Percentiles rank a stretch among this genome's conserved stretches.
These are phyloP conservation scores for Arenaria interpres DNA, from an alignment of 2,113 vertebrate species.

Conservation along the genomic window DNA sequence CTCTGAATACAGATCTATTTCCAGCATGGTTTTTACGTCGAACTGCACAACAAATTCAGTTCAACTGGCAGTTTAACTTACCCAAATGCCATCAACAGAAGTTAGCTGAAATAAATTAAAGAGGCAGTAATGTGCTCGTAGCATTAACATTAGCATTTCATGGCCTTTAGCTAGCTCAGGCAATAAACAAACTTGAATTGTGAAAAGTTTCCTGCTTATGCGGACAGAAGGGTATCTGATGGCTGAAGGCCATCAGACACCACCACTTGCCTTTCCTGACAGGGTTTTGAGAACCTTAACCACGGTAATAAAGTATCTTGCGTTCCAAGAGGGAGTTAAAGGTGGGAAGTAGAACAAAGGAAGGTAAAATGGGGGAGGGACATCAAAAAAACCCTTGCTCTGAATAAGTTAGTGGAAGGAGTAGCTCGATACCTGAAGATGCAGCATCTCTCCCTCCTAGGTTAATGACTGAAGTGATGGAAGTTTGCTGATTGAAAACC, in stretches of 20 bases:
- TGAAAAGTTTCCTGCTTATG: not conserved
- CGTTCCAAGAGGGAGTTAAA: not conserved
- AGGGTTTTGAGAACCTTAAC: not conserved
- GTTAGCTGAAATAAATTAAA: slow-evolving; percentile 68
- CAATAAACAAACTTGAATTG: slow-evolving; percentile 26
- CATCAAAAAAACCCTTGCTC: not conserved
- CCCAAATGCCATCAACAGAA: slow-evolving; percentile 57
- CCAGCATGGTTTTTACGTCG: not conserved
- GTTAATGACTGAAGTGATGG: not conserved
- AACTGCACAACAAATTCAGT: slow-evolving; percentile 55
- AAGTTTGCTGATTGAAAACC: not conserved
- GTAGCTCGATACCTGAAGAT: not conserved
- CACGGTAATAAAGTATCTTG: rapidly evolving
- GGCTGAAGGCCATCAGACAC: not conserved
- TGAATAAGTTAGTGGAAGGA: not conserved
- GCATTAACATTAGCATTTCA: slow-evolving; percentile 53
- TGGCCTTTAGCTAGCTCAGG: slow-evolving; percentile 44
- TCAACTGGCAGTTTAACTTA: slow-evolving; percentile 54
- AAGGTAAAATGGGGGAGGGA: not conserved
- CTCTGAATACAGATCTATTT: slow-evolving; percentile 39
- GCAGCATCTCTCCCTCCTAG: not conserved
- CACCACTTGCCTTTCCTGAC: not conserved
- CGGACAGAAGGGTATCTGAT: not conserved
- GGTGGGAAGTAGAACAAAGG: not conserved
- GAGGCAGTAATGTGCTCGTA: slow-evolving; percentile 58